Conservation (phyloP, 1,140 invertebrate species). For the Drosophila ironensis region DNA sequence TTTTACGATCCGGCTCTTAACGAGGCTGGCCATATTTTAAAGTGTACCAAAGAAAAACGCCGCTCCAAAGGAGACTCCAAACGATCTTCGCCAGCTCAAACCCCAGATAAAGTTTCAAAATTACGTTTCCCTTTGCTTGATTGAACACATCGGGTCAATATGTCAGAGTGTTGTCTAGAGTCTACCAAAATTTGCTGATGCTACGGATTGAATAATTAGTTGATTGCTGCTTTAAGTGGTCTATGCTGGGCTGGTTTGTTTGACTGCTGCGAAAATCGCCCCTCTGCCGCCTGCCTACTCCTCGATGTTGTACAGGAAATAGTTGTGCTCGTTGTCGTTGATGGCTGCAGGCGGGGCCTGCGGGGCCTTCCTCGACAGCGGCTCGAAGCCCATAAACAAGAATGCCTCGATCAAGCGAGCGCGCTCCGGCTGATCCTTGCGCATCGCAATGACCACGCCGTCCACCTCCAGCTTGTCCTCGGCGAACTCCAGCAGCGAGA, state of each 20-base stretch:
- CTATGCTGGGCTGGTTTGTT: background rate
- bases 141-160: slow-evolving; percentile 71
- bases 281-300: slow-evolving; percentile 55
- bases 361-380: slow-evolving; percentile 91
- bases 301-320: slow-evolving; percentile 79
- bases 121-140: slow-evolving; percentile 25
- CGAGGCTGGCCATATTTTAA: slow-evolving; percentile 57
- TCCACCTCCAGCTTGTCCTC: slow-evolving; percentile 94
- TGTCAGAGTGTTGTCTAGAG: slow-evolving; percentile 39
- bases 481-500: slow-evolving; percentile 96
- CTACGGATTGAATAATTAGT: slow-evolving; percentile 18
- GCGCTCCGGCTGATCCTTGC: slow-evolving; percentile 92
- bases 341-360: slow-evolving; percentile 85
- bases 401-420: slow-evolving; percentile 94
- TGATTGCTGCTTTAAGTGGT: background rate
- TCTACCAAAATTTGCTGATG: slow-evolving; percentile 15
- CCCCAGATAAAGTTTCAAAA: slow-evolving; percentile 11
- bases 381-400: slow-evolving; percentile 97
- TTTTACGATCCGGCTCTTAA: slow-evolving; percentile 72
- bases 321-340: slow-evolving; percentile 75
- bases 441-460: slow-evolving; percentile 87
- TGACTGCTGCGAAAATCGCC: slow-evolving; percentile 40
- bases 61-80: slow-evolving; percentile 34
- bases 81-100: slow-evolving; percentile 40
- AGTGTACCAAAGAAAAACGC: slow-evolving; percentile 31